Evolutionary conservation across 2,797 vertebrate genomes (phyloP).

Genomic region (Microctenopoma steveboyesi): DNA sequence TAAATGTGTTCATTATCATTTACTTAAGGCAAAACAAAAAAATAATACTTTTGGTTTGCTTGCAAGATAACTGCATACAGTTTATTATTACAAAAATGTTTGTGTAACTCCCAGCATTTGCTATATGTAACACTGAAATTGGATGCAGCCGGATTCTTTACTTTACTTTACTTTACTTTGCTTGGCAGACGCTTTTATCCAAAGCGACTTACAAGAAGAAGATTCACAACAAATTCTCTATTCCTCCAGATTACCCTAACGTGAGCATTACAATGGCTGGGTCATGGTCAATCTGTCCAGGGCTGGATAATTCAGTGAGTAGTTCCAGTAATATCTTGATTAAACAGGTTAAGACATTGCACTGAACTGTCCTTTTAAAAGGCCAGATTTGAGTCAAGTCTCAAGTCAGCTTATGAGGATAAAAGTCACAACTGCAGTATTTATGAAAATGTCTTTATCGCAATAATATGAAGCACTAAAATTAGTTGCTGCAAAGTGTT

Average conservation of each 20-base stretch:
- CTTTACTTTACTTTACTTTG: no score
- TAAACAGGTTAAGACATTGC: neutral
- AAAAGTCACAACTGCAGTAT: no score
- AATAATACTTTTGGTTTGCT: neutral
- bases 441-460: no score
- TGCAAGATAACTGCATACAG: neutral
- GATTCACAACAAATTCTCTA: neutral
- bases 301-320: conserved; percentile 76
- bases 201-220: no score
- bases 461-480: no score
- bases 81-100: no score
- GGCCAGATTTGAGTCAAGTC: neutral
- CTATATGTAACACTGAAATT: neutral
- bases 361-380: neutral
- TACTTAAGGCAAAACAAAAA: neutral
- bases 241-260: conserved; percentile 64
- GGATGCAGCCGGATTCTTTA: neutral
- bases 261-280: conserved; percentile 84
- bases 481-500: neutral
- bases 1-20: neutral
- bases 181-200: no score
- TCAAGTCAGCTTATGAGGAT: neutral
- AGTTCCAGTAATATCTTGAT: conserved; percentile 20
- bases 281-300: conserved; percentile 81
- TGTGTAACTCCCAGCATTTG: neutral